A percentile compares a stretch with the other conserved stretches of the same genome.
Evolutionary conservation across 1,140 invertebrate species (phyloP).

Genomic region (Phymastichus coffea): DNA sequence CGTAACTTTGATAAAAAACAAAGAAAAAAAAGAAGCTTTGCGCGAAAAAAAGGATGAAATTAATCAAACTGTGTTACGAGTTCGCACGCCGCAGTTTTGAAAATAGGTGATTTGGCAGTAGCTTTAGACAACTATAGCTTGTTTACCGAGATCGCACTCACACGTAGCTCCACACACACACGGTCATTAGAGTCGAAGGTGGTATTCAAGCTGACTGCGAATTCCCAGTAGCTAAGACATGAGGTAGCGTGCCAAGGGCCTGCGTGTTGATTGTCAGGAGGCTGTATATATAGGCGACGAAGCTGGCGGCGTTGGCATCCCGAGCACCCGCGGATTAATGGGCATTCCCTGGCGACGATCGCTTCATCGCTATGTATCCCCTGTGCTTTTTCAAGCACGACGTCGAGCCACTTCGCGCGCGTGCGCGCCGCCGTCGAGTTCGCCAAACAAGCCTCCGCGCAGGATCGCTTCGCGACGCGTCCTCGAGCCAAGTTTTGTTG

Average conservation of each 20-base stretch:
- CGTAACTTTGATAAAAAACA: too few relatives aligned
- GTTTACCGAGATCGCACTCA: not conserved
- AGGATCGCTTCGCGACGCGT: slow-evolving; percentile 1
- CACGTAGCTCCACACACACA: not conserved
- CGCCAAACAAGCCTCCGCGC: slow-evolving; percentile 8
- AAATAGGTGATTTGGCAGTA: not conserved
- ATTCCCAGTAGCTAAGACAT: not conserved
- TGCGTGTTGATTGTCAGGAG: not conserved
- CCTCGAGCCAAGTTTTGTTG: not conserved
- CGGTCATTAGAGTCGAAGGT: not conserved
- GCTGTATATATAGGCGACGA: not conserved
- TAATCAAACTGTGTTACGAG: too few relatives aligned
- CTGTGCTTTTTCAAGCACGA: not conserved
- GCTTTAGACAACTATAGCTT: not conserved
- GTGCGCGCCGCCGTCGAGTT: not conserved
- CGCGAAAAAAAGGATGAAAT: too few relatives aligned
- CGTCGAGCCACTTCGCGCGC: slow-evolving; percentile 7
- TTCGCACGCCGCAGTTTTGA: too few relatives aligned
- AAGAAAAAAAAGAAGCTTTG: too few relatives aligned
- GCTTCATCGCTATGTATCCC: too few relatives aligned
- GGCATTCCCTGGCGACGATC: slow-evolving; percentile 31
- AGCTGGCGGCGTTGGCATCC: not conserved
- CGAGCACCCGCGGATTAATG: slow-evolving; percentile 41
- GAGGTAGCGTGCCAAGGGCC: not conserved
- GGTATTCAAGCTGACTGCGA: not conserved